phyloP scores from a whole-genome alignment of 2,797 vertebrate genomes.

The Heliangelus exortis region DNA sequence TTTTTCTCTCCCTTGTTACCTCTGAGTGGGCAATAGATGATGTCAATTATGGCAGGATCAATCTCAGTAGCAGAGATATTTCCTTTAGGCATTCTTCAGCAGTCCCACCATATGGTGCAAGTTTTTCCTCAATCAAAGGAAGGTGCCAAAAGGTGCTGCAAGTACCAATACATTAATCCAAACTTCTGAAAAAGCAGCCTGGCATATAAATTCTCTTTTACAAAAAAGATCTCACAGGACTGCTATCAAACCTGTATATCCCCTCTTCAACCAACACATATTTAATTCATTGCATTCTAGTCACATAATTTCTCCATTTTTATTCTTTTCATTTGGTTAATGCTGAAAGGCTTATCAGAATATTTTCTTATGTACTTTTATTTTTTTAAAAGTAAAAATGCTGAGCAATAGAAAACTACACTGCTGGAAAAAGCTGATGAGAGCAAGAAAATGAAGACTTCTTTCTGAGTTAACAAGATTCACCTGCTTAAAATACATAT shows the following conservation, averaged over 20 bases:
- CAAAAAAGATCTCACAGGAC: background rate
- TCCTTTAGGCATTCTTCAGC: conserved; percentile 10
- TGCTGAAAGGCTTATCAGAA: background rate
- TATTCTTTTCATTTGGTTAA: background rate
- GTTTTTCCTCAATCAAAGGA: background rate
- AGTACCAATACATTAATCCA: background rate
- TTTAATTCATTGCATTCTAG: background rate
- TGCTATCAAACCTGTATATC: background rate
- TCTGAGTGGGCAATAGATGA: background rate
- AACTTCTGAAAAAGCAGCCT: background rate
- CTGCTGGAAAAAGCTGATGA: background rate
- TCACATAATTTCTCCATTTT: background rate
- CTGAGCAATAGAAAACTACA: background rate
- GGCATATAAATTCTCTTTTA: background rate
- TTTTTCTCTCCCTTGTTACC: background rate
- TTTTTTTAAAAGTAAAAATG: background rate
- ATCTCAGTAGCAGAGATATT: background rate
- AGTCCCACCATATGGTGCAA: background rate
- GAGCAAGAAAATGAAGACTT: background rate
- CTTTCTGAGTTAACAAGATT: background rate
- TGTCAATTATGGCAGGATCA: background rate
- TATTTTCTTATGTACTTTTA: background rate
- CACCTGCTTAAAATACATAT: background rate
- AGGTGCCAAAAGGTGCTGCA: background rate
- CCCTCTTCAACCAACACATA: background rate